Evolutionary conservation across 2,113 vertebrate genomes (phyloP).

Genomic region (Prolemur simus): DNA sequence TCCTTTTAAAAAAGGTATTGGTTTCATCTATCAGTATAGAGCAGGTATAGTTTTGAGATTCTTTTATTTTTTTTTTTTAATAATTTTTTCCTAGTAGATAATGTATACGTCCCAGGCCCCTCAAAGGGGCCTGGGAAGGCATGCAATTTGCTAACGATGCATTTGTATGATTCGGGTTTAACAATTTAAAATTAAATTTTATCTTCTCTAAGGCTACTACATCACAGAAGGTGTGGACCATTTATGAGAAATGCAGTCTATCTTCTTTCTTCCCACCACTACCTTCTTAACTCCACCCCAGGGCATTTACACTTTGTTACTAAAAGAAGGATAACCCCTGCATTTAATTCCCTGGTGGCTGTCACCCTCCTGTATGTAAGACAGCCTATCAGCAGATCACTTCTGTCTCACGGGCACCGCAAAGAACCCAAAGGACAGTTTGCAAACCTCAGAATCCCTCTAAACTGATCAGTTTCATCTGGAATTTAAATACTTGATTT

Average conservation of each 20-base stretch:
- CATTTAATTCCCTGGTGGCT: not conserved
- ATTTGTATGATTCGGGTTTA: constrained; percentile 28
- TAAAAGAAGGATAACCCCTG: not conserved
- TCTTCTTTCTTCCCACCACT: not conserved
- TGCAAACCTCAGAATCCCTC: not conserved
- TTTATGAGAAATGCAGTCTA: not conserved
- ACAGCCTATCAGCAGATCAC: not conserved
- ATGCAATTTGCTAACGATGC: not conserved
- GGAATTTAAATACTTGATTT: not conserved
- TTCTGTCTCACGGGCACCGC: not conserved
- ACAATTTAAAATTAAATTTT: constrained; percentile 38
- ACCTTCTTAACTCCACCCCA: not conserved
- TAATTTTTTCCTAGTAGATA: not conserved
- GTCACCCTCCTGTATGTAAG: not conserved
- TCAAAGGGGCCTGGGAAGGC: not conserved
- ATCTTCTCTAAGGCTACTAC: not conserved
- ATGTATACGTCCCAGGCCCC: not conserved
- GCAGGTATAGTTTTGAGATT: not conserved
- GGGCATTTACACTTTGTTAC: not conserved
- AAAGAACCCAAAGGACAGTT: not conserved
- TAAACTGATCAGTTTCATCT: not conserved
- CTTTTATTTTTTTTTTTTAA: not conserved
- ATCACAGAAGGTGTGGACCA: not conserved
- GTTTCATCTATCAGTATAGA: not conserved
- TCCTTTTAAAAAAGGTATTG: not conserved